phyloP scores from a whole-genome alignment of 2,113 vertebrate species.

The Peromyscus maniculatus region DNA sequence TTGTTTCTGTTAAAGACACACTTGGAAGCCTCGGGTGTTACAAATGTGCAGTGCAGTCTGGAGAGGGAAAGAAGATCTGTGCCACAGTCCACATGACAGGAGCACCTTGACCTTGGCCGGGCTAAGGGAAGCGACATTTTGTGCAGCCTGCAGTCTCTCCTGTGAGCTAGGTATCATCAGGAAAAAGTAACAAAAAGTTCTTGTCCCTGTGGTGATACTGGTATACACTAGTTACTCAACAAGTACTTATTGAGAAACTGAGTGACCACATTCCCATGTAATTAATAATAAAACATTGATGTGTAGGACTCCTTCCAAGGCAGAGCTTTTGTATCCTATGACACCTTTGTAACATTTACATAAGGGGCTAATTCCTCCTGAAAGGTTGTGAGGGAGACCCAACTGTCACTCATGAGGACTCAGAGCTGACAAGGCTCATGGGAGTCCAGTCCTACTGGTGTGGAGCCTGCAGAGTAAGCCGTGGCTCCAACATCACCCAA shows the following conservation, averaged over 20 bases:
- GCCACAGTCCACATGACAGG: not conserved
- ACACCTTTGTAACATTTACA: not conserved
- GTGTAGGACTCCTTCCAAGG: not conserved
- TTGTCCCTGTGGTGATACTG: not conserved
- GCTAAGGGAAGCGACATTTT: not conserved
- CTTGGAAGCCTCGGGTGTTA: not conserved
- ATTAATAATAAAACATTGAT: not conserved
- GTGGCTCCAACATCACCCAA: not conserved
- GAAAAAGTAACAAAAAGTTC: not conserved
- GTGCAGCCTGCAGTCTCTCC: accelerated
- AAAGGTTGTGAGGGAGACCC: not conserved
- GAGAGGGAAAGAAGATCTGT: not conserved
- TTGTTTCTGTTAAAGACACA: not conserved
- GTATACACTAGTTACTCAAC: not conserved
- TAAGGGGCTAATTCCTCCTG: not conserved
- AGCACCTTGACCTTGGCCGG: not conserved
- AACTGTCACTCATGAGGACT: not conserved
- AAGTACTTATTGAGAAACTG: not conserved
- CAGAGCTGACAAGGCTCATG: not conserved
- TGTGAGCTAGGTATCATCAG: not conserved
- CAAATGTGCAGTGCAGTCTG: not conserved
- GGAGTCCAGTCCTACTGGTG: too few relatives aligned
- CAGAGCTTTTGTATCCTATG: not conserved
- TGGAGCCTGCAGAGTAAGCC: not conserved
- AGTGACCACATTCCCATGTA: not conserved